These are phyloP conservation scores for Campylomormyrus numenius DNA, from an alignment of 2,113 vertebrate genomes.

Conservation along the genomic window DNA sequence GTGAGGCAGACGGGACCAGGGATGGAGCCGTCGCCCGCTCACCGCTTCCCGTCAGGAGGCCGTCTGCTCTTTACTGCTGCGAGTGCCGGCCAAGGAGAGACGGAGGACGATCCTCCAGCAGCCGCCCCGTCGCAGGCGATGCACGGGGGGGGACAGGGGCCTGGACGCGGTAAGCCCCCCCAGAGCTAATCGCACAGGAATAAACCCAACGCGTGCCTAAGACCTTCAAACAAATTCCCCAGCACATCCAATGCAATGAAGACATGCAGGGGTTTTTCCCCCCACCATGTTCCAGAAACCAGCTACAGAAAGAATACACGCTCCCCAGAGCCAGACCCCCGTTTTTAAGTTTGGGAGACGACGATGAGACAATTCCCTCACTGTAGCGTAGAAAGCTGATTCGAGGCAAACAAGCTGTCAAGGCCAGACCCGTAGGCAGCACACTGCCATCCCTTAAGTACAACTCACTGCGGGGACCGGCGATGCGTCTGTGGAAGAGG, in stretches of 20 bases:
- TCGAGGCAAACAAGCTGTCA: not conserved
- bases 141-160: not conserved
- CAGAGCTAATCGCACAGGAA: not conserved
- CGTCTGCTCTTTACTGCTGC: not conserved
- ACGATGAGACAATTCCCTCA: slow-evolving; percentile 1
- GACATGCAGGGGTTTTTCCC: not conserved
- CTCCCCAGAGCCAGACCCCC: not conserved
- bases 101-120: not conserved
- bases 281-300: not conserved
- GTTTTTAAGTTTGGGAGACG: not conserved
- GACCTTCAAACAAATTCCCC: not conserved
- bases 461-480: not conserved
- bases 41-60: not conserved
- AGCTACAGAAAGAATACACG: not conserved
- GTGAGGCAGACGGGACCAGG: not conserved
- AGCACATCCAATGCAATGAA: not conserved
- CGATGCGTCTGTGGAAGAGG: not conserved
- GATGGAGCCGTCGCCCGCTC: not conserved
- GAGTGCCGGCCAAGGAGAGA: not conserved
- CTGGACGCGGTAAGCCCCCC: not conserved
- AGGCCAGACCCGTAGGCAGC: not conserved
- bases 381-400: not conserved
- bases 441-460: not conserved
- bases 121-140: not conserved
- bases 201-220: not conserved